phyloP scores from a whole-genome alignment of 37 sponge, comb jelly and placozoan species.

The Axinella damicornis region DNA sequence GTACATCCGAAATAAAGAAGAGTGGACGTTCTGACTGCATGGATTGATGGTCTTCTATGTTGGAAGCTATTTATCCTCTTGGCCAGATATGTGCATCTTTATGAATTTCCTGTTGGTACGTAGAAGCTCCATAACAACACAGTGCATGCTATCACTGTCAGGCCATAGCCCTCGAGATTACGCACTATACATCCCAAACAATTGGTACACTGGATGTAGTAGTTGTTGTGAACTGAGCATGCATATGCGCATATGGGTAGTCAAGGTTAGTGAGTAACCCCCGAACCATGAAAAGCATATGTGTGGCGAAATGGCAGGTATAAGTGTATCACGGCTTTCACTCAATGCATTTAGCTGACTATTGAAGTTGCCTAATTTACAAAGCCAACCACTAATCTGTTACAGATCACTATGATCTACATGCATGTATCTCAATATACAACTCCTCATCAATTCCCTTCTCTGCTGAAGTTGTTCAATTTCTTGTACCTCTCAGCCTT shows the following conservation, averaged over 20 bases:
- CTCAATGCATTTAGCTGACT: too few relatives aligned
- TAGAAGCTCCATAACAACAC: constrained; percentile 49
- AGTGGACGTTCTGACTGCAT: constrained; percentile 3
- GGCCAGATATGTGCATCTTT: constrained; percentile 30
- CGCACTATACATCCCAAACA: constrained; percentile 31
- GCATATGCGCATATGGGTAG: too few relatives aligned
- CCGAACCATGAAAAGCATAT: constrained; percentile 53
- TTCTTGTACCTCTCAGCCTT: neutral
- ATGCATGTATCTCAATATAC: constrained; percentile 1
- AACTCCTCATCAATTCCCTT: neutral
- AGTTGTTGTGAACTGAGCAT: constrained; percentile 34
- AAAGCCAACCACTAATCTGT: too few relatives aligned
- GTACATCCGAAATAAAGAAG: constrained; percentile 20
- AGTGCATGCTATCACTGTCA: constrained; percentile 43
- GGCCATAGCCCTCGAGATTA: constrained; percentile 6
- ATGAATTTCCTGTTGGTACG: constrained; percentile 27
- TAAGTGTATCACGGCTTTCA: too few relatives aligned
- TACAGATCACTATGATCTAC: constrained; percentile 13
- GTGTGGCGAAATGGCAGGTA: constrained; percentile 37
- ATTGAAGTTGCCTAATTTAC: too few relatives aligned
- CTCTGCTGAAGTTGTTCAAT: constrained; percentile 14
- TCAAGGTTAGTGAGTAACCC: constrained; percentile 12
- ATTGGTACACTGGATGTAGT: constrained; percentile 22
- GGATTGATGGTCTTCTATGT: constrained; percentile 12
- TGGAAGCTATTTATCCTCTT: too few relatives aligned